These are phyloP conservation scores for Maniola jurtina DNA, from an alignment of 1,140 invertebrate species.

Conservation along the genomic window DNA sequence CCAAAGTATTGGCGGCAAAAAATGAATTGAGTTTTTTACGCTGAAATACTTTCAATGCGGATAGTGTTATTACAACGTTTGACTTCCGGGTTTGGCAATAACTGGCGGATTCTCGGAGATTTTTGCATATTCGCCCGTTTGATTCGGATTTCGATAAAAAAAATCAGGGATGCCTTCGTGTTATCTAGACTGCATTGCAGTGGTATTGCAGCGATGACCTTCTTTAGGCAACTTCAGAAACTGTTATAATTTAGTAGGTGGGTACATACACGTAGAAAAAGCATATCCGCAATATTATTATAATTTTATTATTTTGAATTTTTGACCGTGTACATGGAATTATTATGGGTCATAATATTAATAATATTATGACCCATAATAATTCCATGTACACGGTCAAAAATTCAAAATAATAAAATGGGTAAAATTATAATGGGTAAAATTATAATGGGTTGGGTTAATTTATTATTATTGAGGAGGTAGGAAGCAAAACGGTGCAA, in stretches of 20 bases:
- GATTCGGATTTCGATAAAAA: constrained; percentile 33
- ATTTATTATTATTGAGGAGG: too few species aligned
- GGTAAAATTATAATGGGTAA: too few species aligned
- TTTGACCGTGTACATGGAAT: too few species aligned
- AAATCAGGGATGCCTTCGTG: constrained; percentile 18
- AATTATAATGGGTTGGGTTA: too few species aligned
- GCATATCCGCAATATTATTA: too few species aligned
- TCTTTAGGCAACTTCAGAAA: constrained; percentile 15
- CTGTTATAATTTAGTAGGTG: neutral
- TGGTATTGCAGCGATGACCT: constrained; percentile 27
- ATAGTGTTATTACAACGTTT: constrained; percentile 26
- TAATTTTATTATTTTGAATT: too few species aligned
- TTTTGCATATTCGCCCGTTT: constrained; percentile 29
- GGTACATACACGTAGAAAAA: neutral
- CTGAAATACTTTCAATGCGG: constrained; percentile 24
- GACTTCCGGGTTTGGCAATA: constrained; percentile 37
- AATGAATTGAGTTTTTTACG: constrained; percentile 16
- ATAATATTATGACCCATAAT: too few species aligned
- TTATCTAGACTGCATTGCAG: constrained; percentile 32
- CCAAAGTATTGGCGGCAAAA: constrained; percentile 6
- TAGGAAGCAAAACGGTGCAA: too few species aligned
- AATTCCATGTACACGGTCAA: too few species aligned
- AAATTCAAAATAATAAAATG: too few species aligned
- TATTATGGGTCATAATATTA: too few species aligned
- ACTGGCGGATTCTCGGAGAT: constrained; percentile 21